Evolutionary conservation across 2,113 vertebrate genomes (phyloP).

Genomic region (Pelobates fuscus): DNA sequence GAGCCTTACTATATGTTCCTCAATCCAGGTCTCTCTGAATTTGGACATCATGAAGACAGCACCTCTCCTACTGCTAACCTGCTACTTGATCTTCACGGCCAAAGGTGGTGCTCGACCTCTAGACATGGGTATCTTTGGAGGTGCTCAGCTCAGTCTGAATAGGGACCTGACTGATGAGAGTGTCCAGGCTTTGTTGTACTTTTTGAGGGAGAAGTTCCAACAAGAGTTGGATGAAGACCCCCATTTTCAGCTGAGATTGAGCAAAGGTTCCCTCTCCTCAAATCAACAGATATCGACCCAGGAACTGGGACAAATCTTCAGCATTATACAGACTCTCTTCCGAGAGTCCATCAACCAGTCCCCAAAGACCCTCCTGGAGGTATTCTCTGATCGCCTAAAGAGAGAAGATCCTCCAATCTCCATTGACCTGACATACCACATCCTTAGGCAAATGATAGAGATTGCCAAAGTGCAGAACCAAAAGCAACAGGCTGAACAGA

Average conservation of each 20-base stretch:
- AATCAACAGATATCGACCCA: constrained; percentile 42
- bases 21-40: constrained; percentile 2
- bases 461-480: constrained; percentile 83
- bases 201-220: constrained; percentile 61
- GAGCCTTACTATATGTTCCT: not conserved
- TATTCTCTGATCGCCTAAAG: constrained; percentile 60
- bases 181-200: constrained; percentile 57
- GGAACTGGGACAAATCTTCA: not conserved
- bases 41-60: constrained; percentile 67
- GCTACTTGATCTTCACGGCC: constrained; percentile 63
- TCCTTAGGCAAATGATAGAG: constrained; percentile 88
- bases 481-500: constrained; percentile 80
- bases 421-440: constrained; percentile 92
- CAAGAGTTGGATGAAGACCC: constrained; percentile 57
- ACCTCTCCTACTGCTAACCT: constrained; percentile 68
- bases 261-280: constrained; percentile 51
- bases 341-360: constrained; percentile 42
- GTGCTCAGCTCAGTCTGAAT: constrained; percentile 57
- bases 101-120: constrained; percentile 65
- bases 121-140: constrained; percentile 57
- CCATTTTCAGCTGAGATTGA: constrained; percentile 51
- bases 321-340: not conserved
- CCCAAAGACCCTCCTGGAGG: constrained; percentile 49
- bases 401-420: constrained; percentile 84
- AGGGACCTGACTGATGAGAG: constrained; percentile 60